Conservation (phyloP, 1,140 invertebrate species). For the Paraescarpia echinospica region DNA sequence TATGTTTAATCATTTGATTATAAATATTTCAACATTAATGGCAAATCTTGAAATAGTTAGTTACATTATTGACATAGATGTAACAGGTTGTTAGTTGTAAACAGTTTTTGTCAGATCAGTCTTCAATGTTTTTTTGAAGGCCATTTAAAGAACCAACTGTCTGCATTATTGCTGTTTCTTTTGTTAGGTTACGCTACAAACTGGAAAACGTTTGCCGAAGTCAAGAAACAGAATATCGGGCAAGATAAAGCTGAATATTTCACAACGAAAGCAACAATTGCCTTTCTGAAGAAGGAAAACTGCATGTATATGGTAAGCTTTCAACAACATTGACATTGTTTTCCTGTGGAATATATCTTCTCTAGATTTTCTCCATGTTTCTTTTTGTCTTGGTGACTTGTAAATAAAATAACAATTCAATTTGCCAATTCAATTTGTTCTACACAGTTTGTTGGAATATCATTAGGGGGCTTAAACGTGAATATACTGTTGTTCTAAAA, state of each 20-base stretch:
- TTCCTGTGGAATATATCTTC: background rate
- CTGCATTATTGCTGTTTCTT: conserved; percentile 7
- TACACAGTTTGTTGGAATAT: background rate
- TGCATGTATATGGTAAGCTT: conserved; percentile 69
- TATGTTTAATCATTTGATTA: too few relatives aligned
- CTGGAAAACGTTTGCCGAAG: conserved; percentile 74
- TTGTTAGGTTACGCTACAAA: conserved; percentile 40
- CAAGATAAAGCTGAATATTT: conserved; percentile 79
- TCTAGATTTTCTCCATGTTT: background rate
- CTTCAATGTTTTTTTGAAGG: background rate
- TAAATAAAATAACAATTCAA: background rate
- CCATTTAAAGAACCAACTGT: background rate
- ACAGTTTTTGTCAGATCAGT: background rate
- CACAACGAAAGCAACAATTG: conserved; percentile 70
- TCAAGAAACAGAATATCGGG: conserved; percentile 63
- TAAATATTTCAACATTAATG: too few relatives aligned
- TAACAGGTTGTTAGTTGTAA: too few relatives aligned
- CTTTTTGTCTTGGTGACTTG: background rate
- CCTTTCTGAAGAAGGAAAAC: conserved; percentile 75
- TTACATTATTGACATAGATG: too few relatives aligned
- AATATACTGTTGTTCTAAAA: too few relatives aligned
- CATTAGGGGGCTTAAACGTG: too few relatives aligned
- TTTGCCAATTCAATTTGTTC: background rate
- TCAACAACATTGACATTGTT: background rate
- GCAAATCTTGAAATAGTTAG: too few relatives aligned